Conservation (phyloP, 2,113 vertebrate genomes). For the Platysteira castanea region DNA sequence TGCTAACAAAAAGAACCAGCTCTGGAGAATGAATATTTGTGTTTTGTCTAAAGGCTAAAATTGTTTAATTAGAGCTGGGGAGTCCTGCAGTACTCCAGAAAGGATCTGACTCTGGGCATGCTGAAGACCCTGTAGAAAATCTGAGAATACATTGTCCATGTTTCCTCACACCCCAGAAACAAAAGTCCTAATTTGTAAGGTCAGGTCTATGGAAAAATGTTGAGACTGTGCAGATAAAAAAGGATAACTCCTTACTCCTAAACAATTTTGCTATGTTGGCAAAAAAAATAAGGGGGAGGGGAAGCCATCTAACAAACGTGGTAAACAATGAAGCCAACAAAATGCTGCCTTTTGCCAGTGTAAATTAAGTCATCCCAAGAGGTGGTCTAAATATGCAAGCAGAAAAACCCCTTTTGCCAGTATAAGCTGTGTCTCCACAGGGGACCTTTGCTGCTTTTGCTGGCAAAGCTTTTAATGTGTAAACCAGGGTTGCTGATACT, state of each 20-base stretch:
- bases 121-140: not conserved
- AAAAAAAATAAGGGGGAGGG: not conserved
- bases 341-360: slow-evolving; percentile 35
- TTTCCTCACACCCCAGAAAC: not conserved
- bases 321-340: not conserved
- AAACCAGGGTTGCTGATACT: slow-evolving; percentile 2
- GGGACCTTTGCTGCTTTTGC: slow-evolving; percentile 21
- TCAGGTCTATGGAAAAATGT: not conserved
- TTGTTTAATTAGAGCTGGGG: not conserved
- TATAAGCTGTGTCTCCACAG: slow-evolving; percentile 30
- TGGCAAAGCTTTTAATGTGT: slow-evolving; percentile 18
- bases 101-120: not conserved
- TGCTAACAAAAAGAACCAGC: not conserved
- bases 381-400: slow-evolving; percentile 35
- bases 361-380: slow-evolving; percentile 44
- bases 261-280: not conserved
- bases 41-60: not conserved
- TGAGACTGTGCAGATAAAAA: not conserved
- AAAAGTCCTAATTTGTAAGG: not conserved
- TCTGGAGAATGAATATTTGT: not conserved
- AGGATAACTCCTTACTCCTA: not conserved
- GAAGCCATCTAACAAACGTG: not conserved
- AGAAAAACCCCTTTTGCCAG: slow-evolving; percentile 26
- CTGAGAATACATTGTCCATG: not conserved
- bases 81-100: not conserved